These are phyloP conservation scores for Plectrocnemia conspersa DNA, from an alignment of 1,140 invertebrate species.

Conservation along the genomic window DNA sequence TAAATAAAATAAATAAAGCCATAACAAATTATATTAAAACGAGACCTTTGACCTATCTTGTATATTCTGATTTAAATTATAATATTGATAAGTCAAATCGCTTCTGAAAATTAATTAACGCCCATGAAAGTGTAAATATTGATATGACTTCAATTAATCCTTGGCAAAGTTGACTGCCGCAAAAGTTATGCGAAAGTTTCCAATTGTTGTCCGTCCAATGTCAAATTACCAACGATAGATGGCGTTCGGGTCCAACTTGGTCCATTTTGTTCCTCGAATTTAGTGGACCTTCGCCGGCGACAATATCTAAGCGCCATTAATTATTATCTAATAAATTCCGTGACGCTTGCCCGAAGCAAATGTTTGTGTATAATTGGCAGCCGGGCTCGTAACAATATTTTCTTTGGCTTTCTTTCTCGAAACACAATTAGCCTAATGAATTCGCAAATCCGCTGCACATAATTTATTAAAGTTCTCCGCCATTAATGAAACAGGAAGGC, in stretches of 20 bases:
- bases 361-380: not conserved
- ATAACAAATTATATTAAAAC: too few relatives aligned
- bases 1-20: too few relatives aligned
- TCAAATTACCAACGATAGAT: constrained; percentile 20
- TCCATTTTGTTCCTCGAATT: constrained; percentile 17
- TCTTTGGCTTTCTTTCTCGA: constrained; percentile 1
- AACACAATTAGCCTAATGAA: constrained; percentile 22
- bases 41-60: too few relatives aligned
- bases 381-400: not conserved
- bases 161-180: too few relatives aligned
- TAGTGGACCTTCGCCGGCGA: constrained; percentile 8
- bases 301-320: constrained; percentile 16
- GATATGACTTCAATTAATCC: too few relatives aligned
- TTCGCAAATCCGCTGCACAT: constrained; percentile 19
- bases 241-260: constrained; percentile 11
- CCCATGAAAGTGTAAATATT: too few relatives aligned
- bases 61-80: too few relatives aligned
- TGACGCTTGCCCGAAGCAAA: not conserved
- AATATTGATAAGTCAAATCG: too few relatives aligned
- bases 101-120: too few relatives aligned
- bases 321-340: constrained; percentile 7
- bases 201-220: constrained; percentile 20
- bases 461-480: constrained; percentile 23
- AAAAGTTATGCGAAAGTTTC: too few relatives aligned
- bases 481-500: too few relatives aligned